Base-by-base conservation (phyloP, 2,797 vertebrate genomes). In the Hippoglossus hippoglossus region DNA sequence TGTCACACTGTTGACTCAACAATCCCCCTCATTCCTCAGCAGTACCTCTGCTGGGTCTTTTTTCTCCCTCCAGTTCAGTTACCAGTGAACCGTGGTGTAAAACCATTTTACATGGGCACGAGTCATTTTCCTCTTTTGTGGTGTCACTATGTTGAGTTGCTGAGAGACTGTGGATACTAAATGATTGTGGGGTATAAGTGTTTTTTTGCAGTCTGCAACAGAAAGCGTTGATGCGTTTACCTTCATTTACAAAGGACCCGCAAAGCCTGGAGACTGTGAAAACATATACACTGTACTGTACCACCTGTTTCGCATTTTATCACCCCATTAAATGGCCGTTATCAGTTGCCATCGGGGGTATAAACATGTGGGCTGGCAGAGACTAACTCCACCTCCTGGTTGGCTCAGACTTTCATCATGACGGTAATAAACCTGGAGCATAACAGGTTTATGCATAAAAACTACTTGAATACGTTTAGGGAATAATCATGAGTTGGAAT, bases 1-100 rank as follows among this genome's bases (percentile, higher is more conserved):
- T 54, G 36, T 41, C 39, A 34, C 16, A 59, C 1, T 28, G 41
- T 36, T 31, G 66, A 71, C 21, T 47, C 36, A 50, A 34, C 1
- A 52, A 44, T 60, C 71, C 15, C 28, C 24, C 69, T 62, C 47
- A 28, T 47, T 36, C 22, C 44, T 69, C 44, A 60, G 41, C 10
- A 11, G 25, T 58, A 39, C 24, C 10, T 51, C 15, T 26, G 18
- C 5, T 19, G 13, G 13, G 1, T 57, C 2, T 57, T 26, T 44
- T 25, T 41, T 13, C 21, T 56, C 10, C 19, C 36, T 56, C 11
- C 19, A 22, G 18, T 36, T 28, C 44, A 61, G 28, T 47, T 44
- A 57, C 24, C 49, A 7, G 21, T 41, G 28, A 55, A 39, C 22
- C 24, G 16, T 56, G 18, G 10, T 41, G 19, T 67, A 15, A 75